Base-by-base conservation (phyloP, 1,140 invertebrate genomes). In the Bursaphelenchus mucronatus region DNA sequence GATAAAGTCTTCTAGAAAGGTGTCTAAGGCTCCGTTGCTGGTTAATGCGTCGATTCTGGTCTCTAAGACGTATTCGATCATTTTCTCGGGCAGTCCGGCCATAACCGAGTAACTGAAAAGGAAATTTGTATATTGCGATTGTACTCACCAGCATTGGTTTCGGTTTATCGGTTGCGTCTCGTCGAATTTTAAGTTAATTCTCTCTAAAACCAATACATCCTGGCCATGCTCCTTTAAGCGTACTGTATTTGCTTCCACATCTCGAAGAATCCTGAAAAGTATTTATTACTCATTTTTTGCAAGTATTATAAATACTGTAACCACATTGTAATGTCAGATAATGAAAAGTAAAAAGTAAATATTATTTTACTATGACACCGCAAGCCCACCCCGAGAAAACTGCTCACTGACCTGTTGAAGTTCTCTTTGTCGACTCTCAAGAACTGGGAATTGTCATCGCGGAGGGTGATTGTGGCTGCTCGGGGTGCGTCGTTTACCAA, bases 191-290 rank as follows among this genome's bases (percentile, higher is more conserved):
- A 81, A 79, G 15, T 80, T 78, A 6, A 82, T 89, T 82, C 89
- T 89, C 82, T 90, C 89, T 55, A 92, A 83, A 11, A 91, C 87
- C 63, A 92, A 83, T 30, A 91, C 90, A 85, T 91, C 90, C 74
- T 90, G 87, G 10, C 89, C 89, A 80, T 91, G 89, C 81, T 92
- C 90, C 80, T 91, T 91, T 61, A 92, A 82, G 56, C 90, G 83
- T 9, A 92, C 88, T 15, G 90, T 92, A 79, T 92, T 92, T 13
- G 90, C 89, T 83, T 92, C 90, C 8, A 91, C 89, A 83, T 92
- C 90, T 78, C 85, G 69, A 8, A 78, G n/a, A n/a, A 79, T 79
- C 64, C 77, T 78, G 44, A 51, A 77, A 67, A 66, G 4, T 1
- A 43, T 1, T 3, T 30, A n/a, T 30, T 30, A 30, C 30, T 30